These are phyloP conservation scores for Callorhinus ursinus DNA, from an alignment of 2,113 vertebrate species.

Conservation along the genomic window DNA sequence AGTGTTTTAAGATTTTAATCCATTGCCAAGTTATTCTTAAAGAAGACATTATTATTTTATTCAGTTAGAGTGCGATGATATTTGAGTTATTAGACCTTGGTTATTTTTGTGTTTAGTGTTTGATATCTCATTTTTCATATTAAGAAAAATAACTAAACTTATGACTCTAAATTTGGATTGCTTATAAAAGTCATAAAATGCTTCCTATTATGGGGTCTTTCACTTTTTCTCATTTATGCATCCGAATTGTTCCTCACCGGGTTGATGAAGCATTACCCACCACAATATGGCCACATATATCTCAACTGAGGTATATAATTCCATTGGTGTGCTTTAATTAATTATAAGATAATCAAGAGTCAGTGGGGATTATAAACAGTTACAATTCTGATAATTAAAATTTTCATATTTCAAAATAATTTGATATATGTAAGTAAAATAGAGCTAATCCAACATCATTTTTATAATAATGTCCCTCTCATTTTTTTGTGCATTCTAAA, in stretches of 20 bases:
- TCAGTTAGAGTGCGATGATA: neutral
- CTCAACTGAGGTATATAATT: neutral
- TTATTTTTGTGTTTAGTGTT: neutral
- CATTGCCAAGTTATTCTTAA: neutral
- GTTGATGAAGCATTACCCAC: neutral
- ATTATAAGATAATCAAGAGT: neutral
- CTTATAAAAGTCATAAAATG: neutral
- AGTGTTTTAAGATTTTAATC: neutral
- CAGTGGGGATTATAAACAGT: neutral
- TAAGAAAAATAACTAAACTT: slow-evolving; percentile 1
- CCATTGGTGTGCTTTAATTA: neutral
- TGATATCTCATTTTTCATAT: neutral
- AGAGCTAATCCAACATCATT: neutral
- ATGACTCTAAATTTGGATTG: neutral
- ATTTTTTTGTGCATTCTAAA: slow-evolving; percentile 20
- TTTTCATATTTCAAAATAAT: neutral
- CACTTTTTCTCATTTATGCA: neutral
- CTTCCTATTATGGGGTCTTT: neutral
- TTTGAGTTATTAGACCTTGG: neutral
- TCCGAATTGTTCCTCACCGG: neutral
- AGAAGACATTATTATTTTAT: neutral
- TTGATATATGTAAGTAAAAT: neutral
- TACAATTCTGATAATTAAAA: neutral
- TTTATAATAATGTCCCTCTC: neutral
- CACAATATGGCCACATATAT: neutral